Evolutionary conservation across 1,140 invertebrate species (phyloP), one percentile per base, ranked within the genome.

Genomic region (Metopolophium dirhodum): DNA sequence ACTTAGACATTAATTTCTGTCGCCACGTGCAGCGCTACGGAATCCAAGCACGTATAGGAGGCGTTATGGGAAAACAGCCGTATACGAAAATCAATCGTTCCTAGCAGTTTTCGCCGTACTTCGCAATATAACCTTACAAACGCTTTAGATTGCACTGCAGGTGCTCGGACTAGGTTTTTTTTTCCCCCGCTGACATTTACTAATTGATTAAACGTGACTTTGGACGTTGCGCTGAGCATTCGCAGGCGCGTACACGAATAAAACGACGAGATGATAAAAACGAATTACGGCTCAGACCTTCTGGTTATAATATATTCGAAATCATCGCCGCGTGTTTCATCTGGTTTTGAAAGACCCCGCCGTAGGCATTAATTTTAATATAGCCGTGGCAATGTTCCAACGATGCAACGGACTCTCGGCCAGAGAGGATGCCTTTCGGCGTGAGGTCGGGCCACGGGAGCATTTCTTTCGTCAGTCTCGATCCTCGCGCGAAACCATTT

Each of bases 321-420:
- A 89, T 89, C 54, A 23, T 90, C 51, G 3, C 41, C 9, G 61
- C 51, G 41, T 45, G 89, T 61, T 41, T n/a, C 35, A 18, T 61
- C 35, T 90, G 54, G 89, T 45, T 68, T 41, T 26, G 98, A 98
- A 96, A 95, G 95, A 94, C 68, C 23, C 45, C 45, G 45, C 22
- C 20, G 51, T 86, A 57, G 82, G 49, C 91, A 85, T 54, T 86
- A 93, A 93, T 85, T 93, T 93, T 86, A 86, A 85, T 85, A 85
- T 82, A 41, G 30, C 61, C n/a, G n/a, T 93, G 91, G 91, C 91
- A 51, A 20, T 30, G 91, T 26, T 85, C 91, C 91, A 93, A 93
- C 26, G 37, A 77, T 77, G 11, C 68, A 47, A 68, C 90, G 68
- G 90, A 68, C 37, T 14, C 90, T 91, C 90, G 49, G 82, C 35